These are phyloP conservation scores for Zelleria hepariella DNA, from an alignment of 2,888 invertebrate species.

Conservation along the genomic window DNA sequence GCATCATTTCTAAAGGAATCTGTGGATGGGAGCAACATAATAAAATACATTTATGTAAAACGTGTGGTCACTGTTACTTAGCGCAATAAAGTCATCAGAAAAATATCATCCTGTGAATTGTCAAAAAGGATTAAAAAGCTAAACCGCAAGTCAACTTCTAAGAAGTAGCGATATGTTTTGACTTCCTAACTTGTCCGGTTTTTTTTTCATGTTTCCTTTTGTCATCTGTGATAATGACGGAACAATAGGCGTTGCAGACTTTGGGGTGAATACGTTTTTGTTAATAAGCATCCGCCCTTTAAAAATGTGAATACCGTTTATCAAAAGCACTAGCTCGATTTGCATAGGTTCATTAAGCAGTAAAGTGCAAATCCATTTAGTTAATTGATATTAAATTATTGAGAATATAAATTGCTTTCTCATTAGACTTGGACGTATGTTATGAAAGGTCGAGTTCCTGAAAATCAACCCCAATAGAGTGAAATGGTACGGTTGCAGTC, in stretches of 20 bases:
- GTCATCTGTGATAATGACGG: constrained; percentile 2
- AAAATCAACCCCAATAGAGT: no score
- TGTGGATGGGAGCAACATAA: no score
- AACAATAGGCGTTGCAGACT: constrained; percentile 1
- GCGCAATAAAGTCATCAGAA: not conserved
- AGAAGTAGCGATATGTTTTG: constrained; percentile 8
- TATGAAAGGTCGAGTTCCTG: no score
- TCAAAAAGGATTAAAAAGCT: not conserved
- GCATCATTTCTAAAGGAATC: no score
- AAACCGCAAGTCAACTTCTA: constrained; percentile 2
- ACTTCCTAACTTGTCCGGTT: not conserved
- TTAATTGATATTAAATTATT: no score
- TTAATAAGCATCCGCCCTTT: not conserved
- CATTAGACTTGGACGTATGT: no score
- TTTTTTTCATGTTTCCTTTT: not conserved
- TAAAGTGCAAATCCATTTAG: no score
- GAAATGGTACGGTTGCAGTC: no score
- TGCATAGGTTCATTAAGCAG: no score
- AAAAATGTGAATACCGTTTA: not conserved
- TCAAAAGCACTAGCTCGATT: not conserved
- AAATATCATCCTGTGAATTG: not conserved
- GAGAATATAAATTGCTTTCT: no score
- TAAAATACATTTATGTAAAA: no score
- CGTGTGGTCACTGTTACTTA: no score
- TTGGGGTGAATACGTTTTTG: not conserved